Evolutionary conservation across 2,797 vertebrate genomes (phyloP).

Genomic region (Spea hammondii): DNA sequence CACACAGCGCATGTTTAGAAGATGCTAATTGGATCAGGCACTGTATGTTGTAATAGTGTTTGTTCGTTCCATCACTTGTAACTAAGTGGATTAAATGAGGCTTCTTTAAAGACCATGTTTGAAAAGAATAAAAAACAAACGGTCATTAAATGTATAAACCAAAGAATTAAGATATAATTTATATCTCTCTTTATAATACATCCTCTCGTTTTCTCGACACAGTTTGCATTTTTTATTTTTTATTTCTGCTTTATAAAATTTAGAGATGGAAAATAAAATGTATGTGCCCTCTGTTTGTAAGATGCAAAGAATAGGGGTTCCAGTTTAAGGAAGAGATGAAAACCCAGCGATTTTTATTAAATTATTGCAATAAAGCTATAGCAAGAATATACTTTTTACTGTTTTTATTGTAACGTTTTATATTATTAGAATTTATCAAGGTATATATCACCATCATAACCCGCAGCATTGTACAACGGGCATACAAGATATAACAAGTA

Average conservation of each 20-base stretch:
- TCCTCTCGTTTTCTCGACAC: slow-evolving; percentile 44
- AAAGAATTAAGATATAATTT: slow-evolving; percentile 32
- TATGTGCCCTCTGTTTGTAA: slow-evolving; percentile 38
- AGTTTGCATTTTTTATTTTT: slow-evolving; percentile 38
- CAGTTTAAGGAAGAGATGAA: slow-evolving; percentile 10
- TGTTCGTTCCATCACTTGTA: slow-evolving; percentile 6
- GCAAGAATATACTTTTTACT: too few species aligned
- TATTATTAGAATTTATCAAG: too few species aligned
- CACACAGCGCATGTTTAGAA: slow-evolving; percentile 49
- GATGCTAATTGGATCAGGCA: slow-evolving; percentile 46
- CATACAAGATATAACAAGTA: too few species aligned
- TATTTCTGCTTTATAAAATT: slow-evolving; percentile 39
- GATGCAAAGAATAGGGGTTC: slow-evolving; percentile 19
- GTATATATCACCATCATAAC: too few species aligned
- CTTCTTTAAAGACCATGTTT: slow-evolving; percentile 35
- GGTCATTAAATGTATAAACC: slow-evolving; percentile 45
- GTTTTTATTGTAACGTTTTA: too few species aligned
- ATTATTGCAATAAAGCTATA: too few species aligned
- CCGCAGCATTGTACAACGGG: too few species aligned
- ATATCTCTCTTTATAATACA: slow-evolving; percentile 42
- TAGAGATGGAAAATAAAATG: slow-evolving; percentile 22
- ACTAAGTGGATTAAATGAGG: slow-evolving; percentile 40
- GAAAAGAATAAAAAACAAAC: slow-evolving; percentile 49
- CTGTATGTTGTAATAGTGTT: slow-evolving; percentile 26
- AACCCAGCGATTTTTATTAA: background rate